Percentiles rank a stretch among this genome's conserved stretches.
Evolutionary conservation across 2,113 vertebrate genomes (phyloP).

Genomic region (Collichthys lucidus): DNA sequence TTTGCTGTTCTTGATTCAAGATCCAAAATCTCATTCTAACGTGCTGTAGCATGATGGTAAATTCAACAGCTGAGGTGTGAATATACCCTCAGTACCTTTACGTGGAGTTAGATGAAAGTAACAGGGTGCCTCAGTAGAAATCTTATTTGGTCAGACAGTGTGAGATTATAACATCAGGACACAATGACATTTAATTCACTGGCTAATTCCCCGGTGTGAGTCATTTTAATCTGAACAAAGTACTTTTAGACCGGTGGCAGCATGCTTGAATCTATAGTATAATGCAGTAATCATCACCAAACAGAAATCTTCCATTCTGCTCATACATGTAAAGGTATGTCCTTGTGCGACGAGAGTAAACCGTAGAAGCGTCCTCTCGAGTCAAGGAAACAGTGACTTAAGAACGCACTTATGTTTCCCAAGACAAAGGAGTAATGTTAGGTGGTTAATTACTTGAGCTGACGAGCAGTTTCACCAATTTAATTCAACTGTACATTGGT

Average conservation of each 20-base stretch:
- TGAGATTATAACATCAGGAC: conserved; percentile 2
- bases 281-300: not conserved
- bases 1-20: not conserved
- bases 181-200: not conserved
- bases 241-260: not conserved
- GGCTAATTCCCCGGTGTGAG: not conserved
- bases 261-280: not conserved
- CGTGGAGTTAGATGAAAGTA: conserved; percentile 11
- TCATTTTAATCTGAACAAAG: not conserved
- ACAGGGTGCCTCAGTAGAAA: conserved; percentile 2
- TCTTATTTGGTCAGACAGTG: not conserved
- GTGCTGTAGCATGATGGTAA: not conserved
- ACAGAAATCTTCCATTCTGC: conserved; percentile 12
- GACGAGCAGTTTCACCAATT: conserved; percentile 41
- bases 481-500: conserved; percentile 37
- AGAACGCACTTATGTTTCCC: conserved; percentile 20
- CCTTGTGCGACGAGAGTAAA: conserved; percentile 35
- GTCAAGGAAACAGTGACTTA: not conserved
- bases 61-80: conserved; percentile 18
- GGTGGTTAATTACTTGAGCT: conserved; percentile 65
- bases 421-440: conserved; percentile 51
- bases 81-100: conserved; percentile 17
- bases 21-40: not conserved
- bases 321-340: conserved; percentile 30
- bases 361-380: conserved; percentile 16